These are phyloP conservation scores for Crossoptilon crossoptilon DNA, from an alignment of 2,797 vertebrate genomes.

Conservation along the genomic window DNA sequence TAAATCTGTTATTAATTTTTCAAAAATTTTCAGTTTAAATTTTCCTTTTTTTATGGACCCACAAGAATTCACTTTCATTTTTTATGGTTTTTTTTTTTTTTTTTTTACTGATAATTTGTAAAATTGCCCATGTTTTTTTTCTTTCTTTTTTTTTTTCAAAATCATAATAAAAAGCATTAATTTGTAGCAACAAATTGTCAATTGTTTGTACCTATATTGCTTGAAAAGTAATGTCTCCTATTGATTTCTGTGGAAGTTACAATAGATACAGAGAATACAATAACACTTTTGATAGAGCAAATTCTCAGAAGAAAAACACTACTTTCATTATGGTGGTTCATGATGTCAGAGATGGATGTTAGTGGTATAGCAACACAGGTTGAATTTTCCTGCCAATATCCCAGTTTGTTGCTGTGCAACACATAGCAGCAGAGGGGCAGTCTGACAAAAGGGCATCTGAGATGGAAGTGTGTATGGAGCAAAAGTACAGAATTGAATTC, in stretches of 20 bases:
- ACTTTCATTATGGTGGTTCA: neutral
- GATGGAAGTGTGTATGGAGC: too few relatives aligned
- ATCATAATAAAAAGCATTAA: neutral
- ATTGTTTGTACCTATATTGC: neutral
- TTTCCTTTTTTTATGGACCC: neutral
- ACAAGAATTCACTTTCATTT: neutral
- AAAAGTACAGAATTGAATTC: too few relatives aligned
- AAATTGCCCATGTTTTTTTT: neutral
- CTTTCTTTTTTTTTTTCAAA: neutral
- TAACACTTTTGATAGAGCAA: neutral
- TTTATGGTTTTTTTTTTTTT: neutral
- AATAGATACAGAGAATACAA: neutral
- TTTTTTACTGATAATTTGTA: neutral
- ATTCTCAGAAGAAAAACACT: neutral
- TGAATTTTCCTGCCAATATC: too few relatives aligned
- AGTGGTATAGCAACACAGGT: too few relatives aligned
- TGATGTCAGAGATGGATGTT: too few relatives aligned
- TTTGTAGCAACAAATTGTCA: neutral
- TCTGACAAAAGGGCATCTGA: too few relatives aligned
- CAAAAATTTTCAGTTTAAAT: neutral
- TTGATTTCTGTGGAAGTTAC: neutral
- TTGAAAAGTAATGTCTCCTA: neutral
- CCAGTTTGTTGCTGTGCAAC: too few relatives aligned
- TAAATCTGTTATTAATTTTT: neutral
- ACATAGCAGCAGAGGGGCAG: too few relatives aligned